Evolutionary conservation across 1,140 invertebrate species (phyloP), one percentile per base, ranked within the genome.

Genomic region (Zelostemma sp.): DNA sequence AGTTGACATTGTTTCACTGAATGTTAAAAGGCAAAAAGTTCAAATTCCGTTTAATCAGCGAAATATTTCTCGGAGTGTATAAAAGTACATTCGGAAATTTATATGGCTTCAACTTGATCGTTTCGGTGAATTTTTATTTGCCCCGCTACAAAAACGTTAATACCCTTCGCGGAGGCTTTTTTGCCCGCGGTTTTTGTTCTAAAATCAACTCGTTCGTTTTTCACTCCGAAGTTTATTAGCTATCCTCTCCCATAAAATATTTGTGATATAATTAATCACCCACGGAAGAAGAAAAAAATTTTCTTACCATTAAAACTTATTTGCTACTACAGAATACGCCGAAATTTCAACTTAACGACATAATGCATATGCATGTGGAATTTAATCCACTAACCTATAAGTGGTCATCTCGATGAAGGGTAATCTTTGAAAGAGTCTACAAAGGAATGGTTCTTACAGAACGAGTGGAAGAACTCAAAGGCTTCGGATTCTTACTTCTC

Each of bases 401-500:
- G 60, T 28, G 47, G 38, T 45, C 41, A 68, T 55, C 54, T 54
- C 65, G 54, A 48, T 60, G 63, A 73, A 61, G 58, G 68, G 68
- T 66, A 59, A 51, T 56, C 45, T 55, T 45, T 31, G 38, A 55
- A 56, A 50, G 25, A 58, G 50, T 58, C 31, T 50, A 68, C 55
- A 28, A 54, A 55, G 50, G 18, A 59, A 17, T 53, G 43, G 33
- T 17, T 19, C 25, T 18, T 14, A 48, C 12, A 15, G 51, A 57
- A n/a, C 31, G 28, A 60, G 16, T 38, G 6, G 45, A 47, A 62
- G 50, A 19, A 62, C 58, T 63, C 51, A 69, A 74, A 76, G 68
- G 63, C 72, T 72, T 75, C 68, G 70, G 77, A 79, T 80, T 79
- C 78, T 80, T 77, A 80, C 80, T 80, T 81, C 63, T 60, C 73